phyloP scores from a whole-genome alignment of 2,113 vertebrate species.

The Etheostoma cragini region DNA sequence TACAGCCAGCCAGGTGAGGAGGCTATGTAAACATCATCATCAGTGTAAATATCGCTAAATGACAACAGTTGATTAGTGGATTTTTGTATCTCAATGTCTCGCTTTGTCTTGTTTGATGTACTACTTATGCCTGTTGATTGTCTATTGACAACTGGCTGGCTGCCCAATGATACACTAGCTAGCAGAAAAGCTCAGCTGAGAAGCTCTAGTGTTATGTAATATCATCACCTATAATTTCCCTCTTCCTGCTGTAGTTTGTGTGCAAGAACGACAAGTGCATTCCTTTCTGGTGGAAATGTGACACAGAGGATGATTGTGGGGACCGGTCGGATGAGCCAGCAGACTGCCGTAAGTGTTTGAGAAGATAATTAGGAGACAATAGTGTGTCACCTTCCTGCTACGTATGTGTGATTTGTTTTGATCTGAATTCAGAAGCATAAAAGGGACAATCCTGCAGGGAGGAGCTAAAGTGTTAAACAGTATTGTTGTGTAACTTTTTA shows the following conservation, averaged over 20 bases:
- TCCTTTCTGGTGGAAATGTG: constrained; percentile 99
- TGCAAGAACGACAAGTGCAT: constrained; percentile 99
- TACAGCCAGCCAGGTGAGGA: constrained; percentile 93
- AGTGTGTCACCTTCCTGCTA: background rate
- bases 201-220: background rate
- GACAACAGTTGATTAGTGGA: constrained; percentile 13
- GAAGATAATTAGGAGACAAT: background rate
- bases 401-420: background rate
- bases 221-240: constrained; percentile 5
- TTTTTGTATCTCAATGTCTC: constrained; percentile 13
- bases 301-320: constrained; percentile 97
- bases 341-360: constrained; percentile 92
- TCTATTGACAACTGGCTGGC: constrained; percentile 49
- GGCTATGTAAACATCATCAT: constrained; percentile 5
- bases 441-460: background rate
- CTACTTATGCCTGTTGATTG: constrained; percentile 34
- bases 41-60: constrained; percentile 4
- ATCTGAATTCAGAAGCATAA: background rate
- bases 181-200: background rate
- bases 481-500: background rate
- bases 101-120: constrained; percentile 41
- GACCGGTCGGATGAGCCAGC: constrained; percentile 94
- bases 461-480: background rate
- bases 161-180: constrained; percentile 12
- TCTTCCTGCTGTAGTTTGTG: constrained; percentile 87